phyloP scores from a whole-genome alignment of 2,797 vertebrate species.

The Alca torda region DNA sequence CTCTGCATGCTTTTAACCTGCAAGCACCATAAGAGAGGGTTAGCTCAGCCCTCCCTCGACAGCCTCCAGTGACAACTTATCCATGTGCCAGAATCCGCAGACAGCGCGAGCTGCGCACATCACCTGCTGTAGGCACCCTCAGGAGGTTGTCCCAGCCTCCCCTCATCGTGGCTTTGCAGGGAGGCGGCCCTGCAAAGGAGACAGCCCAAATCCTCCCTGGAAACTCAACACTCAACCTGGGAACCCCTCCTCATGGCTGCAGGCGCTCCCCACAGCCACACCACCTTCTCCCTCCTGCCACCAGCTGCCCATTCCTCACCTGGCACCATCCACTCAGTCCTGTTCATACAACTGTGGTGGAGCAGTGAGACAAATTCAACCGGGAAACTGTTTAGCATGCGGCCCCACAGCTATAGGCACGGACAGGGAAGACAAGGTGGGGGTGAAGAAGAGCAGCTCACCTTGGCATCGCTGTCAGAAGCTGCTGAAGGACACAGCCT shows the following conservation, averaged over 20 bases:
- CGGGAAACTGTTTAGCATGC: background rate
- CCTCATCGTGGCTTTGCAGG: background rate
- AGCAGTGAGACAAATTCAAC: background rate
- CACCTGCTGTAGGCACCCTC: background rate
- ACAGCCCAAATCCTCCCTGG: background rate
- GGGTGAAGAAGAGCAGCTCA: background rate
- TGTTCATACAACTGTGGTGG: background rate
- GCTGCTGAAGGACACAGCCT: background rate
- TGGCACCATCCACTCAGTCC: background rate
- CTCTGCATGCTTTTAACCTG: background rate
- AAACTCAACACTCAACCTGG: background rate
- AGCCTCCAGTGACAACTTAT: background rate
- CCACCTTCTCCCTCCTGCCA: background rate
- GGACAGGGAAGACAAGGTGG: background rate
- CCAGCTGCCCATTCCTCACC: background rate
- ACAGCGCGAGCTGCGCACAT: background rate
- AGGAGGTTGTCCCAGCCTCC: background rate
- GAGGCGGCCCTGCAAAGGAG: background rate
- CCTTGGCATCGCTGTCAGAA: background rate
- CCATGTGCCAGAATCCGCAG: background rate
- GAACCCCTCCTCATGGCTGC: background rate
- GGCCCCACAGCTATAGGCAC: background rate
- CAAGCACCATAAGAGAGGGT: background rate
- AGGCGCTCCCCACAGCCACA: background rate
- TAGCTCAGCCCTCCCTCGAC: background rate